Base-by-base conservation (phyloP, 2,797 vertebrate genomes). In the Pelobates cultripes region DNA sequence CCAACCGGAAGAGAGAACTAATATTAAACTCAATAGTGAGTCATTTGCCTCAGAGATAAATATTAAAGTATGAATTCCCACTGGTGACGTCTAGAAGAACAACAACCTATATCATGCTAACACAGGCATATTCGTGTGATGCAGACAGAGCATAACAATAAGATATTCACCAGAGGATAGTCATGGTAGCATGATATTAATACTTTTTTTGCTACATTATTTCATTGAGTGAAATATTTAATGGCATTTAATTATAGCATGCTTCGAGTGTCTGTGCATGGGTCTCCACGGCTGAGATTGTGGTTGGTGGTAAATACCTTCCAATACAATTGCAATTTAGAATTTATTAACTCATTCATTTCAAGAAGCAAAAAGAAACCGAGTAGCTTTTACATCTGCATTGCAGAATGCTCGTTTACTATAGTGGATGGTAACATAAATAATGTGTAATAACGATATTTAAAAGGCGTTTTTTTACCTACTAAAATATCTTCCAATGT, bases 21-120 rank as follows among this genome's bases (percentile, higher is more conserved):
- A 64, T 40, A 40, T 40, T 28, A n/a, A 64, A 64, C n/a, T 12
- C 9, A 57, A 4, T 64, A n/a, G 17, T 2, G 9, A 44, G 14
- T n/a, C 73, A 61, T 75, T 10, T 63, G 57, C 73, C 57, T 15
- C n/a, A 44, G 43, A 63, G 73, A 63, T 41, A 75, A 12, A n/a
- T 28, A 8, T 44, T 63, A 15, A 57, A 43, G 51, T 60, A 13
- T 57, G 45, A 10, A 14, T 8, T 73, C 51, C 41, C 73, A 73
- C 3, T 61, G 55, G 42, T 61, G 63, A 44, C 44, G 40, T 53
- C 45, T 72, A 17, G 40, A 41, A 55, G 45, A 72, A 51, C 7
- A n/a, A 13, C 70, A 44, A 55, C n/a, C 10, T 42, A 60, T 45
- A 73, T 42, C 17, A 57, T 73, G 53, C 71, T 43, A 73, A 60